A percentile compares a stretch with the other conserved stretches of the same genome.
These are phyloP conservation scores for Sebastes iracundus DNA, from an alignment of 2,797 vertebrate species.

Conservation along the genomic window DNA sequence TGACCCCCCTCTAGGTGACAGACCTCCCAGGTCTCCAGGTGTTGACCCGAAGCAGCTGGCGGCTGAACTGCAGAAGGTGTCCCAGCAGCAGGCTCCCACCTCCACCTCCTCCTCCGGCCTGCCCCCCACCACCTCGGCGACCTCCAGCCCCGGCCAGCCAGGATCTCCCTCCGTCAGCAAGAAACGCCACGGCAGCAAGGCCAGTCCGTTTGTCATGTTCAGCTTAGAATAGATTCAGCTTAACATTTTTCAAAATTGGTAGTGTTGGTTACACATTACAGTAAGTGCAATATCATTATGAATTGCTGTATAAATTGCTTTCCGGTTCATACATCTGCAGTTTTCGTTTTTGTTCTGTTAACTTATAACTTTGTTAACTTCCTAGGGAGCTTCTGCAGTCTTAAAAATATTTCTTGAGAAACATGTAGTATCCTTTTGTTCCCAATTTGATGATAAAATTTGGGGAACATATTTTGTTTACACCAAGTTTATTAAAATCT, in stretches of 20 bases:
- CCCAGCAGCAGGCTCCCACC: slow-evolving; percentile 90
- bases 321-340: not conserved
- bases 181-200: slow-evolving; percentile 92
- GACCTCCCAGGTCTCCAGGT: slow-evolving; percentile 92
- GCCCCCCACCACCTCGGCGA: slow-evolving; percentile 87
- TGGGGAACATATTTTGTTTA: not conserved
- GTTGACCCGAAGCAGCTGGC: slow-evolving; percentile 97
- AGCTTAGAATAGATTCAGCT: not conserved
- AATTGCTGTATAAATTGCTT: not conserved
- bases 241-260: not conserved
- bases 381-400: not conserved
- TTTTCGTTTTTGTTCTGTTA: not conserved
- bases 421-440: not conserved
- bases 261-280: not conserved
- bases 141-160: slow-evolving; percentile 94
- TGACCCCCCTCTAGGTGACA: slow-evolving; percentile 83
- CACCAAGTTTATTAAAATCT: not conserved
- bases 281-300: not conserved
- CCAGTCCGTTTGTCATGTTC: not conserved
- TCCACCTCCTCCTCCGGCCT: slow-evolving; percentile 72
- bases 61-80: slow-evolving; percentile 96
- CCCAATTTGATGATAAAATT: not conserved
- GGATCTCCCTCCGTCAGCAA: slow-evolving; percentile 96
- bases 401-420: not conserved
- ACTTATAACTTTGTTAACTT: not conserved